phyloP scores from a whole-genome alignment of 2,888 invertebrate genomes.

The Reticulitermes lucifugus region DNA sequence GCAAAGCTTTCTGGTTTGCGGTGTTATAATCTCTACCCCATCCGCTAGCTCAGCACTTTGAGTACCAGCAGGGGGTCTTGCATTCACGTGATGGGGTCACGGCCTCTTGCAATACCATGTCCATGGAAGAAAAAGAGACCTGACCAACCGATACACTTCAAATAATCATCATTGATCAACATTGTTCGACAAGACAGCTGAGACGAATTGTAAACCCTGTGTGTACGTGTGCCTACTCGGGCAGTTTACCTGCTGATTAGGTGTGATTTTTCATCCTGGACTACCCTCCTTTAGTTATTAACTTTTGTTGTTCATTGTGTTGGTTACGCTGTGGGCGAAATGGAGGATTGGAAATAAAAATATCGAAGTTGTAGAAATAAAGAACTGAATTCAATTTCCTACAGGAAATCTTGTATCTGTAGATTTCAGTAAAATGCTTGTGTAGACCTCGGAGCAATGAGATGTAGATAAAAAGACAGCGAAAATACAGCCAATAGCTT shows the following conservation, averaged over 20 bases:
- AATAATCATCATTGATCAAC: constrained; percentile 41
- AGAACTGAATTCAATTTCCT: no score
- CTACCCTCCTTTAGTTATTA: background rate
- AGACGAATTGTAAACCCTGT: constrained; percentile 24
- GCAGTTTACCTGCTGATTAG: constrained; percentile 34
- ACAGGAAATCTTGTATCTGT: no score
- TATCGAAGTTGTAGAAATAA: background rate
- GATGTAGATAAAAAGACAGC: no score
- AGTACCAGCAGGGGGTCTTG: constrained; percentile 29
- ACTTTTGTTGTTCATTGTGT: background rate
- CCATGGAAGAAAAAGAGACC: constrained; percentile 10
- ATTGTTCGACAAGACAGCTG: constrained; percentile 34
- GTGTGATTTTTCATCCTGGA: constrained; percentile 17
- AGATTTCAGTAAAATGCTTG: no score
- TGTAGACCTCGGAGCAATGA: no score
- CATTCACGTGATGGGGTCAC: constrained; percentile 36
- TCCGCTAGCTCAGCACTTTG: constrained; percentile 45
- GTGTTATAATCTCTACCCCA: background rate
- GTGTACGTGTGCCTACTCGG: constrained; percentile 23
- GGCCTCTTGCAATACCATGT: constrained; percentile 13
- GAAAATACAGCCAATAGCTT: no score
- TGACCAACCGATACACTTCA: constrained; percentile 33
- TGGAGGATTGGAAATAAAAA: background rate
- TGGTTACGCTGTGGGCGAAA: background rate
- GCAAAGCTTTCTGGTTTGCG: constrained; percentile 5